These are phyloP conservation scores for Myrmophylax atrothorax DNA, from an alignment of 2,113 vertebrate species.

Conservation along the genomic window DNA sequence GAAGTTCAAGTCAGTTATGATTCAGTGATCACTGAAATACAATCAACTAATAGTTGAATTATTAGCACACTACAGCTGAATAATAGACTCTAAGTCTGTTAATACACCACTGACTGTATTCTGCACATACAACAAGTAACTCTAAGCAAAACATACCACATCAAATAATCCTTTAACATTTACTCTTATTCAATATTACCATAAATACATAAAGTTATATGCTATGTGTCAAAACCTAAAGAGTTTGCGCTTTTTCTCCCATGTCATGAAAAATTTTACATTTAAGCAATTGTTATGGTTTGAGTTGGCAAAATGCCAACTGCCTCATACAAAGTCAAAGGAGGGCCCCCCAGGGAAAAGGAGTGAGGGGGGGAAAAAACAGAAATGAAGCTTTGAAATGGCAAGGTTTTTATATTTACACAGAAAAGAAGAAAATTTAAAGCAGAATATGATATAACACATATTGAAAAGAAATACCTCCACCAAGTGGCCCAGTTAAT, in stretches of 20 bases:
- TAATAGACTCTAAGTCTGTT: neutral
- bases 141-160: neutral
- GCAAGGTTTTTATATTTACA: no score
- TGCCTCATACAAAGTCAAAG: no score
- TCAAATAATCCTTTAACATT: neutral
- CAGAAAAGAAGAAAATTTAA: no score
- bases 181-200: neutral
- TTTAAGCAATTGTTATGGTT: no score
- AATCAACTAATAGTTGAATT: neutral
- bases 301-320: no score
- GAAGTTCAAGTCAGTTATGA: conserved; percentile 33
- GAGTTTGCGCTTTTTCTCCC: neutral
- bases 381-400: no score
- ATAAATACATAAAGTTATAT: neutral
- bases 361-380: no score
- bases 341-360: no score
- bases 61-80: neutral
- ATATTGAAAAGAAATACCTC: no score
- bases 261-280: neutral
- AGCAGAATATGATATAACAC: no score
- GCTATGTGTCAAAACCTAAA: neutral
- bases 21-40: neutral
- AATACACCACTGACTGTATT: neutral
- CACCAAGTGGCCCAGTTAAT: no score
- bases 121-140: neutral